phyloP scores from a whole-genome alignment of 92 coral and sea anemone genomes.

The Umimayanthus chanpuru region DNA sequence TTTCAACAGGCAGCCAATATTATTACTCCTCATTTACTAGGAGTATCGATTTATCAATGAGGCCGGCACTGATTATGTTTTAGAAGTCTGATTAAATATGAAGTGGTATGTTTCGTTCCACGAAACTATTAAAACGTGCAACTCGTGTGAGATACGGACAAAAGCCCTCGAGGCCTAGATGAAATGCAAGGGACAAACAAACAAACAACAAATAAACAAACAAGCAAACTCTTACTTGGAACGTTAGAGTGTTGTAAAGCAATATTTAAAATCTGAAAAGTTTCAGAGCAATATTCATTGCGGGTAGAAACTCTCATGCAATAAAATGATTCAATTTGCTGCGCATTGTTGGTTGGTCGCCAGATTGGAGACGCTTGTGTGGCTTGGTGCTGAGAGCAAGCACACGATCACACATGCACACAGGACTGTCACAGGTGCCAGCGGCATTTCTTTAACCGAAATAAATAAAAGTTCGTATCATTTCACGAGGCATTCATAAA shows the following conservation, averaged over 20 bases:
- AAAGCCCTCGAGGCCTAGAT: slow-evolving; percentile 42
- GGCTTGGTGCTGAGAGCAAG: slow-evolving; percentile 24
- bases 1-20: slow-evolving; percentile 17
- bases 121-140: slow-evolving; percentile 15
- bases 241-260: not conserved
- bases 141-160: slow-evolving; percentile 22
- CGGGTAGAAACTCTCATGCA: not conserved
- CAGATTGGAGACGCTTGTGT: slow-evolving; percentile 10
- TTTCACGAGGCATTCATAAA: slow-evolving; percentile 38
- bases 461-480: slow-evolving; percentile 32
- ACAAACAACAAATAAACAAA: slow-evolving; percentile 2
- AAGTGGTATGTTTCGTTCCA: slow-evolving; percentile 27
- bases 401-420: slow-evolving; percentile 34
- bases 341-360: not conserved
- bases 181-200: slow-evolving; percentile 30
- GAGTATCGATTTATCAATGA: slow-evolving; percentile 30
- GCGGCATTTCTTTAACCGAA: slow-evolving; percentile 35
- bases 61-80: slow-evolving; percentile 36
- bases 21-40: slow-evolving; percentile 9
- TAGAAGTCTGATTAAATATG: slow-evolving; percentile 18
- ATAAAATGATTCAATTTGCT: not conserved
- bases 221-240: not conserved
- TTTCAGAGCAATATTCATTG: not conserved
- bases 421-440: slow-evolving; percentile 38
- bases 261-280: not conserved